These are phyloP conservation scores for Spatulosminthurus flaviceps DNA, from an alignment of 2,888 invertebrate genomes.

Conservation along the genomic window DNA sequence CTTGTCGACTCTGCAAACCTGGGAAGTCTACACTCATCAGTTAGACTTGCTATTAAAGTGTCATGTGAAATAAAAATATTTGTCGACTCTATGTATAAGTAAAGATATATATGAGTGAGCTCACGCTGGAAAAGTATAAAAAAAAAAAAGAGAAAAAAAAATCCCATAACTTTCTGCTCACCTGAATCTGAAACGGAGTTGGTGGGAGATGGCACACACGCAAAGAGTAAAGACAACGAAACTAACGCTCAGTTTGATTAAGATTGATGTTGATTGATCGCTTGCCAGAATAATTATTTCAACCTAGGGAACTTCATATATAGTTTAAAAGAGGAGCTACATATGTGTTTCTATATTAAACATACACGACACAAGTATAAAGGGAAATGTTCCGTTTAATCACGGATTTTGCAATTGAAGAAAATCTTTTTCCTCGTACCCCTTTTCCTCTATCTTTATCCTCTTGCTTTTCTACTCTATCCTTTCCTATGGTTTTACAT, in stretches of 20 bases:
- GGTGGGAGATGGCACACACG: background rate
- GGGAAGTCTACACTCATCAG: background rate
- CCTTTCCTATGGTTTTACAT: too few relatives aligned
- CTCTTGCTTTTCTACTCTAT: too few relatives aligned
- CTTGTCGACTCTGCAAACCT: background rate
- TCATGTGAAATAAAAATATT: background rate
- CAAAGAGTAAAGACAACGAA: background rate
- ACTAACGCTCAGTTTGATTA: background rate
- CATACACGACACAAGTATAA: too few relatives aligned
- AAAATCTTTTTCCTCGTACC: too few relatives aligned
- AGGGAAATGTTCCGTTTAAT: too few relatives aligned
- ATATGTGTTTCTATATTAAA: too few relatives aligned
- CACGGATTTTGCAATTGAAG: too few relatives aligned
- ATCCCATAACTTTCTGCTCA: background rate
- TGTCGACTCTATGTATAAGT: background rate
- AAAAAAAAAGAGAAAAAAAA: too few relatives aligned
- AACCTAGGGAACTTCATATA: background rate
- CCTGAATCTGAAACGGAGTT: background rate
- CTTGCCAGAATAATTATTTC: background rate
- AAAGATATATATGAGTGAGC: too few relatives aligned
- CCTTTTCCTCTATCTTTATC: too few relatives aligned
- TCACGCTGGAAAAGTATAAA: too few relatives aligned
- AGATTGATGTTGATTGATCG: slow-evolving; percentile 14
- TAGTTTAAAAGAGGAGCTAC: too few relatives aligned
- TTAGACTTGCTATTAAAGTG: background rate